A percentile compares a stretch with the other conserved stretches of the same genome.
Conservation (phyloP, 2,113 vertebrate genomes). For the Xenus cinereus region DNA sequence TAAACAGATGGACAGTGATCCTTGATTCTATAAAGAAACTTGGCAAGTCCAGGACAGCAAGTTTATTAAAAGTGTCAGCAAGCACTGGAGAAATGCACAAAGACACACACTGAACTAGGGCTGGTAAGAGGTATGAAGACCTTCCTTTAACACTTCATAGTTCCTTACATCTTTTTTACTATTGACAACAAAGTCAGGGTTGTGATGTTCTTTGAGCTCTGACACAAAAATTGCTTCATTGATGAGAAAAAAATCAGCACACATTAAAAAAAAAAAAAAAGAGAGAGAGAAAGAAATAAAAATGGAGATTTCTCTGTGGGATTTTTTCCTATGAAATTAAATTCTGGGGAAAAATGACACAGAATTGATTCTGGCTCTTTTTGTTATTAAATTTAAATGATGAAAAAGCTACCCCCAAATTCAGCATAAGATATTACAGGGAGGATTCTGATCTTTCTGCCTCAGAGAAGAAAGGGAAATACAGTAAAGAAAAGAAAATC, state of each 20-base stretch:
- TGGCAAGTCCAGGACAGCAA: neutral
- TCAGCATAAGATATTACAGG: neutral
- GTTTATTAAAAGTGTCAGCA: neutral
- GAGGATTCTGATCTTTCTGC: neutral
- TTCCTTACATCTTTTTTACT: neutral
- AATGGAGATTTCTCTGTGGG: accelerated
- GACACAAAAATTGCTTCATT: neutral
- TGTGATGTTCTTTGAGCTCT: neutral
- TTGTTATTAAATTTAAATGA: neutral
- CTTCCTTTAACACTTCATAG: neutral
- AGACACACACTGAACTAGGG: neutral
- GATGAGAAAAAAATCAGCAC: neutral
- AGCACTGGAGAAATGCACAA: neutral
- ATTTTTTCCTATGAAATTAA: neutral
- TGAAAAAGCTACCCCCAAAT: neutral
- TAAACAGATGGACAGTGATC: neutral
- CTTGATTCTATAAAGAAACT: neutral
- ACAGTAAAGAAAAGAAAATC: neutral
- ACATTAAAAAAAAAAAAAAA: neutral
- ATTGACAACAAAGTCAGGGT: neutral
- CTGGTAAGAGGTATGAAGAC: neutral
- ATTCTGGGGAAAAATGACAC: neutral
- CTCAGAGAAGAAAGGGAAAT: neutral
- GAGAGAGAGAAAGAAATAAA: too few relatives aligned
- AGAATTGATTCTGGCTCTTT: neutral